Percentiles rank a stretch among this genome's conserved stretches.
These are phyloP conservation scores for Cuniculus paca DNA, from an alignment of 2,797 vertebrate species.

Conservation along the genomic window DNA sequence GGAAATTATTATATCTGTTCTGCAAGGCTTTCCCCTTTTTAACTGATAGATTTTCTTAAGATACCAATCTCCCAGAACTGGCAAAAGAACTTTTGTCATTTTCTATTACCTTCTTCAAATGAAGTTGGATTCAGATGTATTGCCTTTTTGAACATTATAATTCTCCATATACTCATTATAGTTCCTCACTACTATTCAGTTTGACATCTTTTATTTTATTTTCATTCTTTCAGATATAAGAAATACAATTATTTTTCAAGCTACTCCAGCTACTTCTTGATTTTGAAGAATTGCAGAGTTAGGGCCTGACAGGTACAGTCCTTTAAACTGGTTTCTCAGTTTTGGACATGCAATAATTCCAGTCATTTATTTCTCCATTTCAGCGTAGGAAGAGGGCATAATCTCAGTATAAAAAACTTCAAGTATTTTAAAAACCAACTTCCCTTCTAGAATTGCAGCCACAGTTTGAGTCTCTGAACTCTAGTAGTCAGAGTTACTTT, in stretches of 20 bases:
- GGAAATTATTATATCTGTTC: slow-evolving; percentile 19
- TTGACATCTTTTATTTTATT: slow-evolving; percentile 43
- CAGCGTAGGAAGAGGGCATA: background rate
- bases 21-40: background rate
- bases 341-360: background rate
- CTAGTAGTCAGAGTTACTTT: background rate
- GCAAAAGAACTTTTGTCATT: background rate
- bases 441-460: background rate
- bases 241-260: background rate
- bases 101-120: slow-evolving; percentile 16
- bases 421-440: slow-evolving; percentile 11
- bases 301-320: background rate
- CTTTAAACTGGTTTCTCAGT: slow-evolving; percentile 41
- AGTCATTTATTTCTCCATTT: slow-evolving; percentile 2
- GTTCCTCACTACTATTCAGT: slow-evolving; percentile 17
- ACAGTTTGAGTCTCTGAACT: background rate
- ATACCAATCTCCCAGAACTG: background rate
- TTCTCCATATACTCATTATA: background rate
- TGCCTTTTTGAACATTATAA: background rate
- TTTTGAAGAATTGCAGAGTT: background rate
- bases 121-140: background rate
- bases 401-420: background rate
- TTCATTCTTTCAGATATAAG: slow-evolving; percentile 12
- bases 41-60: background rate
- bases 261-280: background rate